Evolutionary conservation across 1,140 invertebrate genomes (phyloP), one percentile per base, ranked within the genome.

Genomic region (Caenorhabditis brenneri): DNA sequence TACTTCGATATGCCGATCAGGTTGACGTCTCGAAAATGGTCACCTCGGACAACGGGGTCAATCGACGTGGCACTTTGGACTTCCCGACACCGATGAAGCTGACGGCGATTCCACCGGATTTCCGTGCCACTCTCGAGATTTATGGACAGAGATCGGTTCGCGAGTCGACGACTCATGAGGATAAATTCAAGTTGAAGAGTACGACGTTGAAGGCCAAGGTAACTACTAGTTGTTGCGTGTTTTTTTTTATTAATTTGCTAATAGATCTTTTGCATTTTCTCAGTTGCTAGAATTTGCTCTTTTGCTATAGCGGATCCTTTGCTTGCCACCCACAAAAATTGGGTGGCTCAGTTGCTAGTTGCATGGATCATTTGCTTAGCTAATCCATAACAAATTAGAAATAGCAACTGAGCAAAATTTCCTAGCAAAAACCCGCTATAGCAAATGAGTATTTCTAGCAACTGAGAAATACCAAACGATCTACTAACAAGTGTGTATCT

Each of bases 141-240:
- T 55, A 51, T 81, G 48, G 55, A 46, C 60, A 82, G 36, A 31
- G 60, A 48, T 65, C 55, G 24, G 9, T 74, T 6, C 2, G 81
- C 24, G 55, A 36, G 29, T 60, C 55, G 48, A 46, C 24, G 24
- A 69, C 81, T n/a, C 81, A 82, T 27, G 81, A 82, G 60, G 58
- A 82, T 24, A 82, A 82, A 27, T 82, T 58, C 46, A 60, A 60
- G 24, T 24, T 82, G 81, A 82, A 82, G 46, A 24, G 58, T 1
- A 6, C 81, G 22, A 82, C 81, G 24, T 31, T 82, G 58, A 82
- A 82, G 33, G 22, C 49, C 1, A 81, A 81, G 80, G 80, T 81
- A 80, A 22, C 16, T 42, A 12, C 5, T 5, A 42, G 49, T 19
- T 6, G 19, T 5, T 1, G 49, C 15, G n/a, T 6, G 49, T 46